A percentile compares a stretch with the other conserved stretches of the same genome.
phyloP scores from a whole-genome alignment of 1,140 invertebrate species.

The Macrotrachela quadricornifera region DNA sequence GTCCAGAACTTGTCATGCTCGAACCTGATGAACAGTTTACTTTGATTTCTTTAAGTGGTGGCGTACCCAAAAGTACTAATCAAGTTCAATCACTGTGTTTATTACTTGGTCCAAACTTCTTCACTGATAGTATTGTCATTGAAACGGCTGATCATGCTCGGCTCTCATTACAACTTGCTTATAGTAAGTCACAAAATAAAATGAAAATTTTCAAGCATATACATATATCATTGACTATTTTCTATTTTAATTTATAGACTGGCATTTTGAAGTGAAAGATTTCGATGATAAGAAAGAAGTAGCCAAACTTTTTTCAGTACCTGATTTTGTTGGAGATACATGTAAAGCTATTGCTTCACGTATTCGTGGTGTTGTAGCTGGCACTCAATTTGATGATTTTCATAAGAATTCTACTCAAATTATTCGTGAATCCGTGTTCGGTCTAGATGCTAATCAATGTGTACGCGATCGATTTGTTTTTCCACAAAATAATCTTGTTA shows the following conservation, averaged over 20 bases:
- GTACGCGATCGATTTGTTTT: conserved; percentile 17
- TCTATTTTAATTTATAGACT: conserved; percentile 15
- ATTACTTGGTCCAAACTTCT: conserved; percentile 36
- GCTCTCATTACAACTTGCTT: conserved; percentile 33
- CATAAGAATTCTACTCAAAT: conserved; percentile 32
- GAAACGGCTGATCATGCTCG: conserved; percentile 37
- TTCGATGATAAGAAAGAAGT: conserved; percentile 13
- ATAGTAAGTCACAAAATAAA: conserved; percentile 18
- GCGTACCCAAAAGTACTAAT: conserved; percentile 35
- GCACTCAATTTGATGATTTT: conserved; percentile 33
- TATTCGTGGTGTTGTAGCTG: conserved; percentile 34
- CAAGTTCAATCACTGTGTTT: conserved; percentile 33
- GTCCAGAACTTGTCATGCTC: conserved; percentile 36
- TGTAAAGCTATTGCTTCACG: conserved; percentile 36
- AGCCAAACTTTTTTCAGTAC: conserved; percentile 34
- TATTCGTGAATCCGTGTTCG: conserved; percentile 34
- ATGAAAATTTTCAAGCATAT: no score
- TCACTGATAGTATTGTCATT: conserved; percentile 33
- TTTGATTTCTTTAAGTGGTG: conserved; percentile 32
- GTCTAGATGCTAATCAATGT: conserved; percentile 30
- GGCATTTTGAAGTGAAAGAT: conserved; percentile 15
- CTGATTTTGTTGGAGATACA: conserved; percentile 36
- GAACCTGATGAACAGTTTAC: conserved; percentile 38
- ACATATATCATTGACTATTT: no score
- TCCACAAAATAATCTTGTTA: conserved; percentile 31